A percentile compares a stretch with the other conserved stretches of the same genome.
phyloP scores from a whole-genome alignment of 2,797 vertebrate species.

The Picus viridis region DNA sequence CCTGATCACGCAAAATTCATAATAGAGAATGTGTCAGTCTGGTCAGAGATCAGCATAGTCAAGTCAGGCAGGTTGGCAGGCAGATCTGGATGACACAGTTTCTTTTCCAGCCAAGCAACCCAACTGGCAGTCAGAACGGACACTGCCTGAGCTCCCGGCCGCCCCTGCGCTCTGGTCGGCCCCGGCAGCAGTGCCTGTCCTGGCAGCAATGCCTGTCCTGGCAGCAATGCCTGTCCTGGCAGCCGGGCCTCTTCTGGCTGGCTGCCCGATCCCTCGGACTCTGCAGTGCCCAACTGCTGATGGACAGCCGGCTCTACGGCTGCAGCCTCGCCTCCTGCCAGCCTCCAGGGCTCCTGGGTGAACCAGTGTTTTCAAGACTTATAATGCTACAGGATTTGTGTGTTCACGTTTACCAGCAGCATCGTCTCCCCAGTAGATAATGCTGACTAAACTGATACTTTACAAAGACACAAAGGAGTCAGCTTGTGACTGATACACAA shows the following conservation, averaged over 20 bases:
- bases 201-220: rapidly evolving
- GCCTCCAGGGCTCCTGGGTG: background rate
- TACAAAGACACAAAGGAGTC: conserved; percentile 68
- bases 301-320: background rate
- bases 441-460: conserved; percentile 68
- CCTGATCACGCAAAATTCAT: background rate
- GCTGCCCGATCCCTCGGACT: background rate
- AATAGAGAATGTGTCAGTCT: background rate
- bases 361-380: background rate
- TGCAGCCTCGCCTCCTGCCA: background rate
- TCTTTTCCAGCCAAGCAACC: background rate
- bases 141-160: rapidly evolving
- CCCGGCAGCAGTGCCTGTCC: rapidly evolving
- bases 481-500: conserved; percentile 72
- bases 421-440: conserved; percentile 49
- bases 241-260: background rate
- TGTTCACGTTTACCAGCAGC: conserved; percentile 6
- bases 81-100: background rate
- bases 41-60: background rate
- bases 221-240: rapidly evolving
- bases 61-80: background rate
- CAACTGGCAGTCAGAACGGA: background rate
- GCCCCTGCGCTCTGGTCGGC: rapidly evolving
- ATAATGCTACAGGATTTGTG: background rate
- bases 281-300: background rate